Conservation (phyloP, 2,888 invertebrate genomes). For the Drosophila yooni region DNA sequence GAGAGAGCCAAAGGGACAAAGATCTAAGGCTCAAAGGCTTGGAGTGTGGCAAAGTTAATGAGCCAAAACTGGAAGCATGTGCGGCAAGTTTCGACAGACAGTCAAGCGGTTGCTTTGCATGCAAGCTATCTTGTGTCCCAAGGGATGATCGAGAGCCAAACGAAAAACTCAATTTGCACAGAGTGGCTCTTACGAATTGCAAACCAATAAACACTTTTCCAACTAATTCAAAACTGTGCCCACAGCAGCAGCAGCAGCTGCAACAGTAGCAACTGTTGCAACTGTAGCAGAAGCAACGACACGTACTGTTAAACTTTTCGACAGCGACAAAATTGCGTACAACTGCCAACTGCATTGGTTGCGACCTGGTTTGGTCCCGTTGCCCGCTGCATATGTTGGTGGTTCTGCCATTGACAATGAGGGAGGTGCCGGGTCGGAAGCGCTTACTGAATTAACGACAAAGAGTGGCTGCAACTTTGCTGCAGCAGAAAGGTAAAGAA, state of each 20-base stretch:
- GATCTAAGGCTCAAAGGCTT: conserved; percentile 1
- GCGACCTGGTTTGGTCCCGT: conserved; percentile 15
- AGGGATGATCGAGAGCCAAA: conserved; percentile 37
- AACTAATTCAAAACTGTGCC: conserved; percentile 72
- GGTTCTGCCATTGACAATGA: not conserved
- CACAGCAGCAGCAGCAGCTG: conserved; percentile 29
- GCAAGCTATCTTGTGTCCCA: conserved; percentile 43
- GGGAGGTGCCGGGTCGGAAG: conserved; percentile 34
- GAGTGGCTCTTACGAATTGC: conserved; percentile 65
- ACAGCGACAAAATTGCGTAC: conserved; percentile 76
- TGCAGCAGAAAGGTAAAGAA: conserved; percentile 58
- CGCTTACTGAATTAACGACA: conserved; percentile 76
- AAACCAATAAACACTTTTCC: conserved; percentile 79
- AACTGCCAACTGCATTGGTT: conserved; percentile 68
- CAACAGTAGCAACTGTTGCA: conserved; percentile 17
- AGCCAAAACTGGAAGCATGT: conserved; percentile 73
- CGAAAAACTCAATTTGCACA: conserved; percentile 77
- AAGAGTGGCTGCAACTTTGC: conserved; percentile 65
- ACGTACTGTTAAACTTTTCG: conserved; percentile 68
- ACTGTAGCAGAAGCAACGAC: conserved; percentile 26
- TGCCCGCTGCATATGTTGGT: conserved; percentile 33
- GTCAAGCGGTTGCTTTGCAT: conserved; percentile 56
- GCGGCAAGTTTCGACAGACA: conserved; percentile 71
- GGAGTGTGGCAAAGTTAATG: conserved; percentile 66
- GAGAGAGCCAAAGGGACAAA: not conserved